Conservation (phyloP, 2,113 vertebrate genomes). For the Canis aureus region DNA sequence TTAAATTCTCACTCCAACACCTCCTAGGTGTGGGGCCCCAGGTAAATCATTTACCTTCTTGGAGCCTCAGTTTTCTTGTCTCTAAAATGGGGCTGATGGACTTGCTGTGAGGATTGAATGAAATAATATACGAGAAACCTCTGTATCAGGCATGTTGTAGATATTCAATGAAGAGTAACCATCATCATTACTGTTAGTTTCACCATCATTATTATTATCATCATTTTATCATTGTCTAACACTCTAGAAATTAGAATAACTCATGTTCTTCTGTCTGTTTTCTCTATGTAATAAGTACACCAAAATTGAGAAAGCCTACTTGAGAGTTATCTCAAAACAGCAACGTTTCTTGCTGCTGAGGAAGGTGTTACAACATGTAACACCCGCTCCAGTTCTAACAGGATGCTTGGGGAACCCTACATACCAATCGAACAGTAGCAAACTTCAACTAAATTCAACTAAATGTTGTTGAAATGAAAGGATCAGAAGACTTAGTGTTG, state of each 20-base stretch:
- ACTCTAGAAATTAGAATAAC: constrained; percentile 24
- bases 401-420: neutral
- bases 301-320: neutral
- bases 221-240: neutral
- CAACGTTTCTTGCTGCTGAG: neutral
- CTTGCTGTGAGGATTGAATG: neutral
- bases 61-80: neutral
- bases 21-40: neutral
- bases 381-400: neutral
- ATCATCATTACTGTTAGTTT: neutral
- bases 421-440: neutral
- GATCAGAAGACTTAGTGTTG: neutral
- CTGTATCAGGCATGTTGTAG: neutral
- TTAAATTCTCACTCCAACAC: neutral
- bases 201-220: neutral
- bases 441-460: neutral
- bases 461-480: neutral
- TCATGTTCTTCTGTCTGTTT: neutral
- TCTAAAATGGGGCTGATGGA: neutral
- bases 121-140: neutral
- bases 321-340: neutral
- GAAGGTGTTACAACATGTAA: neutral
- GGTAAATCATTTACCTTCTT: neutral
- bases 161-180: neutral
- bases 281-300: neutral